Evolutionary conservation across 2,888 invertebrate species (phyloP).

Genomic region (Drosophila koepferae): DNA sequence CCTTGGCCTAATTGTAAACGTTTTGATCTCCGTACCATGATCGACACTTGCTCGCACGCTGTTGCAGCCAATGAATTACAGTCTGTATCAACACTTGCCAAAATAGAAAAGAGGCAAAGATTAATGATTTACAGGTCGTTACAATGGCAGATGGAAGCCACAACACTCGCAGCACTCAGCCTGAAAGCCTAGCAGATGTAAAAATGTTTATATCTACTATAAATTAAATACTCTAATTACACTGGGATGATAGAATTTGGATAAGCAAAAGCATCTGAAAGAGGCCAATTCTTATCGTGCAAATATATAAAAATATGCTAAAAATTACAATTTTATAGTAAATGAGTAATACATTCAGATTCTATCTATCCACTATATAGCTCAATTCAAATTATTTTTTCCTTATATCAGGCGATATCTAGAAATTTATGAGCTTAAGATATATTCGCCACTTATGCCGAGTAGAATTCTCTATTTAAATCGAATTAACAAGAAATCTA

Average conservation of each 20-base stretch:
- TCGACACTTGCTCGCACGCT: constrained; percentile 32
- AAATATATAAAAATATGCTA: too few relatives aligned
- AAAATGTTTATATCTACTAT: background rate
- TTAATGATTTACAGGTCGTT: background rate
- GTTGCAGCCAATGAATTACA: constrained; percentile 13
- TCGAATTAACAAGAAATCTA: background rate
- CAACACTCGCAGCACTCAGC: background rate
- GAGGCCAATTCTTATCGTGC: too few relatives aligned
- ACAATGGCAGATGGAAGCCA: background rate
- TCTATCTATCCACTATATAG: too few relatives aligned
- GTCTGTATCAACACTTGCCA: constrained; percentile 8
- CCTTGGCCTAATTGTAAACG: constrained; percentile 57
- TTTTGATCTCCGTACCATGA: constrained; percentile 31
- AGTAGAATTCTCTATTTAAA: background rate
- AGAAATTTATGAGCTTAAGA: too few relatives aligned
- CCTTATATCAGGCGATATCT: too few relatives aligned
- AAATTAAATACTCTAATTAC: background rate
- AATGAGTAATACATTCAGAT: too few relatives aligned
- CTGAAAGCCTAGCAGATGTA: background rate
- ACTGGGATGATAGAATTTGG: background rate
- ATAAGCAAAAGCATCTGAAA: background rate
- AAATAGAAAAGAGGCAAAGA: background rate
- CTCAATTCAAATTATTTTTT: too few relatives aligned
- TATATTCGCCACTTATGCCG: too few relatives aligned
- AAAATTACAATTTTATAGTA: too few relatives aligned